Conservation (phyloP, 2,888 invertebrate genomes). For the Pocota personata region DNA sequence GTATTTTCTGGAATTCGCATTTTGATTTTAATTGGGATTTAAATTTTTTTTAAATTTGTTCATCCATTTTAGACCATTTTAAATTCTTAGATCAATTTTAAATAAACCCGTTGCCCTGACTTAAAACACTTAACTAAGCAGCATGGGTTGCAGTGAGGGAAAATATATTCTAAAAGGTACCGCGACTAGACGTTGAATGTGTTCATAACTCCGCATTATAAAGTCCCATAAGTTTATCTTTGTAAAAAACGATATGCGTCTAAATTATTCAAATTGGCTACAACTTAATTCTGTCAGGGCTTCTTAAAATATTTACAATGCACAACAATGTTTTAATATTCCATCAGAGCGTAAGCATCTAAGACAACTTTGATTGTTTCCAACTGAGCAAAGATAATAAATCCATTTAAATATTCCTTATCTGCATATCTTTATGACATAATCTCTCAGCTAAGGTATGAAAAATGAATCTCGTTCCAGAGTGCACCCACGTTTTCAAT, state of each 20-base stretch:
- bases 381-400: not conserved
- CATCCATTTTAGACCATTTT: too few relatives aligned
- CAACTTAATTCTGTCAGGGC: not conserved
- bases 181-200: not conserved
- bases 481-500: slow-evolving; percentile 9
- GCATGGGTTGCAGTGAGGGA: too few relatives aligned
- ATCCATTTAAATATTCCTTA: slow-evolving; percentile 7
- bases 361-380: not conserved
- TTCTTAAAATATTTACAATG: not conserved
- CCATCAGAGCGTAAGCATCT: not conserved
- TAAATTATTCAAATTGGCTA: not conserved
- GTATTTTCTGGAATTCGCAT: too few relatives aligned
- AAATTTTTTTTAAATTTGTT: too few relatives aligned
- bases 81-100: too few relatives aligned
- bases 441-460: not conserved
- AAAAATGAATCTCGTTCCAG: not conserved
- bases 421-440: slow-evolving; percentile 15
- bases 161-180: not conserved
- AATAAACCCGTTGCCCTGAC: too few relatives aligned
- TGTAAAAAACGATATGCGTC: not conserved
- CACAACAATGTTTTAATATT: not conserved
- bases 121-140: too few relatives aligned
- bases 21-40: too few relatives aligned
- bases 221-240: too few relatives aligned
- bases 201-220: not conserved